A percentile compares a stretch with the other conserved stretches of the same genome.
These are phyloP conservation scores for Cygnus olor DNA, from an alignment of 2,797 vertebrate genomes.

Conservation along the genomic window DNA sequence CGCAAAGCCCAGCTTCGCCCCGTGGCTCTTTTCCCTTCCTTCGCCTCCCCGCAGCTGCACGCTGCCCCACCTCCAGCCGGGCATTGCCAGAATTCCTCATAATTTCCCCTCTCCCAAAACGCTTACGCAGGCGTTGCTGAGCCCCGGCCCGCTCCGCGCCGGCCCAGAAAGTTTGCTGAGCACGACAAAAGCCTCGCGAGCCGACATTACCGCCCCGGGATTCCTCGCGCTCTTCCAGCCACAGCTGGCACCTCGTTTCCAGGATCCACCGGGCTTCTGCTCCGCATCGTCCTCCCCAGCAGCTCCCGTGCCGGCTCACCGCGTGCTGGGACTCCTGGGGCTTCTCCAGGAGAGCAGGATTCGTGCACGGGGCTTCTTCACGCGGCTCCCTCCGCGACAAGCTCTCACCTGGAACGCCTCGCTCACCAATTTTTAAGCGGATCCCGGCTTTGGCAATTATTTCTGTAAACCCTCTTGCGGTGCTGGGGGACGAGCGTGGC, in stretches of 20 bases:
- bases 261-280: background rate
- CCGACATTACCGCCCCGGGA: background rate
- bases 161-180: constrained; percentile 19
- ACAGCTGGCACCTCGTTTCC: background rate
- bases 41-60: background rate
- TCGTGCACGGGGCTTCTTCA: fast-evolving
- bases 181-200: background rate
- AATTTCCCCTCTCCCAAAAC: background rate
- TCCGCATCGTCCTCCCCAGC: background rate
- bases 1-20: background rate
- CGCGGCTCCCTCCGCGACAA: background rate
- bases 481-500: background rate
- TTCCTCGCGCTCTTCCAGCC: background rate
- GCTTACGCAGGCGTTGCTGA: background rate
- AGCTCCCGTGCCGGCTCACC: background rate
- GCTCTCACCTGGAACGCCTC: background rate
- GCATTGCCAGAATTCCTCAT: constrained; percentile 51
- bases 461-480: background rate
- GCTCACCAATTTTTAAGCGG: background rate
- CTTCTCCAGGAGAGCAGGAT: background rate
- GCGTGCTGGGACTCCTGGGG: fast-evolving
- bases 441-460: background rate
- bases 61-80: background rate
- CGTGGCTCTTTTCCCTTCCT: background rate
- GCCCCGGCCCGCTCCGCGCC: background rate